Evolutionary conservation across 2,888 invertebrate species (phyloP), one percentile per base, ranked within the genome.

Genomic region (Flexamia atlantica): DNA sequence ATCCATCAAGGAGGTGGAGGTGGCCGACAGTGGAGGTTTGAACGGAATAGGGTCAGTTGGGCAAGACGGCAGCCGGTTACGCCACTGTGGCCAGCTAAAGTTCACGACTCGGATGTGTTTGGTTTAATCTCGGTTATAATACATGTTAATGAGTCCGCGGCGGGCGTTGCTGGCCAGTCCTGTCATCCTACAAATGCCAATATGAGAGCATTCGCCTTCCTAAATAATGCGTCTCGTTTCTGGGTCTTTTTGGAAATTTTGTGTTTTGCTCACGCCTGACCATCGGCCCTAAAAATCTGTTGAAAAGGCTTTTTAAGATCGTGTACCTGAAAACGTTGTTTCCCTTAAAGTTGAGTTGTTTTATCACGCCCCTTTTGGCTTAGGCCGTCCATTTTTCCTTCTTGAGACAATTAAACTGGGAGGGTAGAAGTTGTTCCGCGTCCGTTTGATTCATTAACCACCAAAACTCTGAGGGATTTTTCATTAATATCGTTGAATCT

Each of bases 21-120:
- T 57, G 57, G 20, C 23, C 1, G 32, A 32, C 30, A 5, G 25
- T 32, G 40, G 40, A 20, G 32, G 40, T 36, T 40, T 70, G 20
- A 9, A 70, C 50, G 50, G 46, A 76, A 76, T 50, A 76, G 46
- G 76, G 76, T 76, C 76, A 76, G 76, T 76, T 72, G 42, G n/a
- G 72, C 76, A 76, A 76, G 76, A 10, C 72, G 40, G 25, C 50
- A 14, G 72, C 7, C 28, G n/a, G 76, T 76, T 76, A 50, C 46
- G 76, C 28, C 76, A 76, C 76, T 23, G 46, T 76, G 76, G 76
- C 72, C 72, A 72, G 50, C 76, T 76, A 76, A 76, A 76, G 76
- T 76, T 76, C 72, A 76, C 76, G 50, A 76, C 42, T 42, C 72
- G 72, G 46, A 46, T 76, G 76, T 76, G 50, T 76, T 76, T 42